A percentile compares a stretch with the other conserved stretches of the same genome.
Evolutionary conservation across 2,113 vertebrate genomes (phyloP).

Genomic region (Ptyas mucosa): DNA sequence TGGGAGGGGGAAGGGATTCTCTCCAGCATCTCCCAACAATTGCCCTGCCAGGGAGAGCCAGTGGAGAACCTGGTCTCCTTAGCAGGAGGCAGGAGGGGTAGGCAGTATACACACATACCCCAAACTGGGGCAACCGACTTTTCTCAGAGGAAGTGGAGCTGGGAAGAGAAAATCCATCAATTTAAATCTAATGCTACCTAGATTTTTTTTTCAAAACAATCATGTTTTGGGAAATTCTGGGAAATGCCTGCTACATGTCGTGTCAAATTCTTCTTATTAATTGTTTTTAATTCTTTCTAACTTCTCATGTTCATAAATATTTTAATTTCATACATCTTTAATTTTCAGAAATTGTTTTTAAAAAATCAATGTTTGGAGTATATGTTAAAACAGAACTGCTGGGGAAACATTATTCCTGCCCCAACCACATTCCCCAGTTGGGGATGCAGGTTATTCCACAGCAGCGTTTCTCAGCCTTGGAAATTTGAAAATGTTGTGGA

Average conservation of each 20-base stretch:
- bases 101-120: no score
- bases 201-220: no score
- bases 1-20: neutral
- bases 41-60: neutral
- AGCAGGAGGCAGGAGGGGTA: accelerated
- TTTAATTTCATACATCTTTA: neutral
- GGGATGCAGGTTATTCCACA: neutral
- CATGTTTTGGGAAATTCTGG: neutral
- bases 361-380: neutral
- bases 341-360: neutral
- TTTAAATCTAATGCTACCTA: neutral
- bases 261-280: no score
- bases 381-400: neutral
- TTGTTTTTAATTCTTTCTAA: constrained; percentile 35
- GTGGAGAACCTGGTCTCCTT: neutral
- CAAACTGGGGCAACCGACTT: neutral
- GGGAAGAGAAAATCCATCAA: no score
- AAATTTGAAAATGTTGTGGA: neutral
- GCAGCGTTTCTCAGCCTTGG: neutral
- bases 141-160: neutral
- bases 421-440: neutral
- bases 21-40: neutral
- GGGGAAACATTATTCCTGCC: neutral
- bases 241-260: neutral
- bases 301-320: neutral